Conservation (phyloP, 2,113 vertebrate species). For the Hippocampus comes region DNA sequence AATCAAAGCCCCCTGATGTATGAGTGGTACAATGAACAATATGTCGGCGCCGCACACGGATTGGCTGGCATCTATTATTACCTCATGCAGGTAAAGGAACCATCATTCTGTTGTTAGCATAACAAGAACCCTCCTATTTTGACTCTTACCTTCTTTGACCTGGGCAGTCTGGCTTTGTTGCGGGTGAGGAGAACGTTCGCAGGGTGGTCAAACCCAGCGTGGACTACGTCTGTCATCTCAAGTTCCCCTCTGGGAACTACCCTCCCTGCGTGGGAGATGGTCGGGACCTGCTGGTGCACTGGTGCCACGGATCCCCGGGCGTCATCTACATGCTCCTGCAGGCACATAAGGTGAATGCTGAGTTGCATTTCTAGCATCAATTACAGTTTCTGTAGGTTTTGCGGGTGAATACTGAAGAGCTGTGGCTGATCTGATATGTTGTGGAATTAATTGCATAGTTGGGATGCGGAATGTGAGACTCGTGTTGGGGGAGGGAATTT, state of each 20-base stretch:
- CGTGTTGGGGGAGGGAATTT: too few relatives aligned
- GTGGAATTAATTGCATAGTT: background rate
- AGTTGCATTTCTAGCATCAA: background rate
- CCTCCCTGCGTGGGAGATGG: slow-evolving; percentile 84
- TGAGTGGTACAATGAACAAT: slow-evolving; percentile 95
- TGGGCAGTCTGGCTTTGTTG: slow-evolving; percentile 70
- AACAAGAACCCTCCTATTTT: background rate
- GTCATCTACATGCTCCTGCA: slow-evolving; percentile 93
- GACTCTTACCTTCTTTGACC: background rate
- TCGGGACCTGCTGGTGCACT: slow-evolving; percentile 90
- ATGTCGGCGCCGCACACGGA: slow-evolving; percentile 91
- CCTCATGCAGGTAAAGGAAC: slow-evolving; percentile 86
- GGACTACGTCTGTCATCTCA: slow-evolving; percentile 85
- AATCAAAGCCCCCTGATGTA: slow-evolving; percentile 88
- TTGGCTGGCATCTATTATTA: slow-evolving; percentile 95
- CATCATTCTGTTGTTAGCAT: background rate
- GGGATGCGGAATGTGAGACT: background rate
- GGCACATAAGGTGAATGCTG: slow-evolving; percentile 82
- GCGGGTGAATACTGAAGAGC: background rate
- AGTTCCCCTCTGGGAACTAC: slow-evolving; percentile 88
- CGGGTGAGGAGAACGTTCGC: slow-evolving; percentile 71
- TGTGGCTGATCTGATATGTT: background rate
- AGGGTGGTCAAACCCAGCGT: slow-evolving; percentile 86
- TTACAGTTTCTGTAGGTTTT: background rate
- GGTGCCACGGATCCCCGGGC: slow-evolving; percentile 93